Percentiles rank a stretch among this genome's conserved stretches.
Evolutionary conservation across 2,888 invertebrate species (phyloP).

Genomic region (Phaonia tiefii): DNA sequence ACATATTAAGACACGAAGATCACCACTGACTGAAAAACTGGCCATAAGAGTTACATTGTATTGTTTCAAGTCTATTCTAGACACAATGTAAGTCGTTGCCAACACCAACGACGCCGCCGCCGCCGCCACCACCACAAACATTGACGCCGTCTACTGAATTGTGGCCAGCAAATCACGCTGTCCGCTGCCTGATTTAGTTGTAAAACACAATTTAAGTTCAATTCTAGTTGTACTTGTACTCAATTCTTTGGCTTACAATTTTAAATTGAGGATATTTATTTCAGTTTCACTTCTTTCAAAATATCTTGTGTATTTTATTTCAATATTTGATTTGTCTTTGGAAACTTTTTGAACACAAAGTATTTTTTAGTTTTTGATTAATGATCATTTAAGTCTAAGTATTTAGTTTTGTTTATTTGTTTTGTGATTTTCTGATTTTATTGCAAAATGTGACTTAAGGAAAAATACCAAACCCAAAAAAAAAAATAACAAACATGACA

Average conservation of each 20-base stretch:
- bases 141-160: not conserved
- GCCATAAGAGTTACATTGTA: slow-evolving; percentile 13
- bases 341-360: slow-evolving; percentile 14
- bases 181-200: not conserved
- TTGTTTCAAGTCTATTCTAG: not conserved
- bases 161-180: not conserved
- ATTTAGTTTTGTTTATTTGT: slow-evolving; percentile 15
- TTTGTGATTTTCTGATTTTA: not conserved
- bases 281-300: not conserved
- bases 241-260: slow-evolving; percentile 23
- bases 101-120: not conserved
- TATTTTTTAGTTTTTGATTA: slow-evolving; percentile 54
- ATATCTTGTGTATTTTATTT: not conserved
- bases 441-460: slow-evolving; percentile 43
- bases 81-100: not conserved
- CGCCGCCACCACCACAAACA: not conserved
- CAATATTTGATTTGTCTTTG: slow-evolving; percentile 19
- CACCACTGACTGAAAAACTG: not conserved
- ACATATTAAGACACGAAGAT: too few species aligned
- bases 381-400: slow-evolving; percentile 45
- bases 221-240: slow-evolving; percentile 40
- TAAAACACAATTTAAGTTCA: slow-evolving; percentile 25
- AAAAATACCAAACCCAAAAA: not conserved
- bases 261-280: not conserved
- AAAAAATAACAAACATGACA: slow-evolving; percentile 49